Base-by-base conservation (phyloP, 2,113 vertebrate genomes). In the Tyto alba region DNA sequence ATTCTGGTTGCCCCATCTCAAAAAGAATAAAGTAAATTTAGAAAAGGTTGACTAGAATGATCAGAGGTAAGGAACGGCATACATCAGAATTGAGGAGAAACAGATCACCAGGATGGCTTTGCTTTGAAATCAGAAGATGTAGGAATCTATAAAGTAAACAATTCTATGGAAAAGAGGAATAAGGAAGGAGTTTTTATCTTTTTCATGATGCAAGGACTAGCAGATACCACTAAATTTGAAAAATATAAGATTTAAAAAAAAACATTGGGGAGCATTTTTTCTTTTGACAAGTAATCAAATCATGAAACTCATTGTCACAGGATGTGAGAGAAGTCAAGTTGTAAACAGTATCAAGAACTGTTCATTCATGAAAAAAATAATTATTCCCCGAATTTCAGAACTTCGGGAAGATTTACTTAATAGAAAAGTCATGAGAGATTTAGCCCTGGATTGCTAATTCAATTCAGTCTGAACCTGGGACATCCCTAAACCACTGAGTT, bases 301-400 rank as follows among this genome's bases (percentile, higher is more conserved):
- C 53, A 77, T 18, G 41, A 69, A 83, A 83, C 14, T n/a, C 29
- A 53, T 16, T 55, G 20, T 5, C 20, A 30, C 16, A 79, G 21
- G 4, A 22, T 38, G 11, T 40, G 36, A 60, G 12, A 76, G 16
- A 73, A 73, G 11, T 57, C 57, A 73, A 15, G 10, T 4, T 73
- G 10, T 32, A 72, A 56, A 48, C 5, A 69, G 5, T 22, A 91
- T 43, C 26, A 60, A 83, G 16, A 79, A 36, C 6, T 40, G 13
- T 59, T 87, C 8, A 23, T 68, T n/a, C 32, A 75, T 27, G 5
- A 60, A 90, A 69, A 62, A 60, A 56, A 20, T 1, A 74, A 25
- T 23, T 55, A 11, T 71, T 86, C 77, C 19, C 59, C 80, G 45
- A 89, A 93, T 77, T 90, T 76, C 43, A 85, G 57, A 93, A 57